Evolutionary conservation across 2,797 vertebrate genomes (phyloP), one percentile per base, ranked within the genome.

Genomic region (Momotus momota): DNA sequence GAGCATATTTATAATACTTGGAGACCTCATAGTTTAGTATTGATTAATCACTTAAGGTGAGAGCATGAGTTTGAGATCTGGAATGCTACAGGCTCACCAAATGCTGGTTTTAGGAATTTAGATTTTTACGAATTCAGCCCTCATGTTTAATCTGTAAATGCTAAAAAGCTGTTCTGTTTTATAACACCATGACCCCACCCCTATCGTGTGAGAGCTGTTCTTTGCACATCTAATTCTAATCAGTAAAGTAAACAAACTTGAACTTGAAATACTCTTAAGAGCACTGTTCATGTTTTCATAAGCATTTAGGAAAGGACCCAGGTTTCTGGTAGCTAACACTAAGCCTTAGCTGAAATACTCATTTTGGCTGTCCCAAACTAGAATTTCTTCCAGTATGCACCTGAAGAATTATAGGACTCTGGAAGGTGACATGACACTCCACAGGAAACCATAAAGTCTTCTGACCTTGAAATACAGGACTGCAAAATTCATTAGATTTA

Each of bases 241-340:
- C 81, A 86, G 66, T 55, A 88, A 89, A 86, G 38, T 94, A 94
- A 94, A 97, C 91, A 96, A 95, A 94, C 70, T 94, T 91, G 95
- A 91, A 86, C 84, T 92, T 66, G 86, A 93, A 67, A 82, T 69
- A 78, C 57, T 88, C 81, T 81, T 27, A 58, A 80, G 87, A 88
- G 57, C 80, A 80, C 86, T 83, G 94, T 58, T 94, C 40, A 9
- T 79, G 83, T 90, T 94, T 86, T 87, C 86, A n/a, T 54, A 64
- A 41, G 23, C 14, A 60, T 60, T 94, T 46, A 55, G 85, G 88
- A 81, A 65, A 81, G 43, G 67, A 48, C 84, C 91, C n/a, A 82
- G 40, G 61, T 81, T 85, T 79, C 55, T 78, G 14, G 1, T 26
- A 70, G 66, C 73, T 71, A 4, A 67, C 86, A 71, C n/a, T 81